phyloP scores from a whole-genome alignment of 1,140 invertebrate genomes.

The Brachionus calyciflorus region DNA sequence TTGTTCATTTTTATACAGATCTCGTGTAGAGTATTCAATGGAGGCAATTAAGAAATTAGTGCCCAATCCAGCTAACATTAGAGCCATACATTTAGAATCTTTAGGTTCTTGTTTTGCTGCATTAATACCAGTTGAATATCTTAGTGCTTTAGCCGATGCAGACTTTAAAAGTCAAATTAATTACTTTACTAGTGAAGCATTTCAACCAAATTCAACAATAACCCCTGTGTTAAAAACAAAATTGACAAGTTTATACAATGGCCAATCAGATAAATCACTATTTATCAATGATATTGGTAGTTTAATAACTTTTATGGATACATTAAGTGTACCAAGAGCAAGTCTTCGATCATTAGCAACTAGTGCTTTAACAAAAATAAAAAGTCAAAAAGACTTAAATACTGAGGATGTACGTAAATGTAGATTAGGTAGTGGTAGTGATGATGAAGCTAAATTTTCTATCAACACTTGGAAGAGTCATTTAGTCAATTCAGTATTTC shows the following conservation, averaged over 20 bases:
- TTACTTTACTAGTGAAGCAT: not conserved
- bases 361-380: not conserved
- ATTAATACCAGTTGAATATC: not conserved
- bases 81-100: not conserved
- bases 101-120: slow-evolving; percentile 25
- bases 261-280: not conserved
- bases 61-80: not conserved
- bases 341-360: not conserved
- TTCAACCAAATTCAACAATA: slow-evolving; percentile 2
- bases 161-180: not conserved
- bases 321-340: not conserved
- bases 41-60: slow-evolving; percentile 24
- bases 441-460: not conserved
- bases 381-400: not conserved
- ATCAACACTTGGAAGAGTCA: not conserved
- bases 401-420: not conserved
- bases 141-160: not conserved
- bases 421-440: not conserved
- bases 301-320: not conserved
- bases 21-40: not conserved
- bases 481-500: not conserved
- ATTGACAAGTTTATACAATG: not conserved
- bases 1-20: slow-evolving; percentile 23
- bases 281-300: not conserved
- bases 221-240: not conserved